These are phyloP conservation scores for Mactra quadrangularis DNA, from an alignment of 1,140 invertebrate genomes.

Conservation along the genomic window DNA sequence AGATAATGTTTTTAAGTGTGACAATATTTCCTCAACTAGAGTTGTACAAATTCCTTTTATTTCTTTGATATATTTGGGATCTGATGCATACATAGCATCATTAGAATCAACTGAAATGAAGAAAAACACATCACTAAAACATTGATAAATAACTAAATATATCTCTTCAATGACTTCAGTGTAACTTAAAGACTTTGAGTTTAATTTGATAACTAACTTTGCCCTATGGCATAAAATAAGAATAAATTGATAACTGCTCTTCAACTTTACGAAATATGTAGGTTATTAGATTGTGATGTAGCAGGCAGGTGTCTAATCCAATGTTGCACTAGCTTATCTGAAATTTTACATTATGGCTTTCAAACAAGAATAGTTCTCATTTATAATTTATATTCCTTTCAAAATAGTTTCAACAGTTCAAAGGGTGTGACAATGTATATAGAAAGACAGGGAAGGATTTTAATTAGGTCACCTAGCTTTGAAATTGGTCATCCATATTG, in stretches of 20 bases:
- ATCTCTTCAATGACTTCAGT: background rate
- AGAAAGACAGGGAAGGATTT: too few species aligned
- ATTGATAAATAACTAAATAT: background rate
- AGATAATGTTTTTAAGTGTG: slow-evolving; percentile 86
- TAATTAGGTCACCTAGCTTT: too few species aligned
- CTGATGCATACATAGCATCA: slow-evolving; percentile 95
- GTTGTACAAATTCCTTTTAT: slow-evolving; percentile 91
- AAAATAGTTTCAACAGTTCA: too few species aligned
- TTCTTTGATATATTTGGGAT: slow-evolving; percentile 93
- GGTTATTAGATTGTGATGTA: too few species aligned
- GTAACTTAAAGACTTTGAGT: background rate
- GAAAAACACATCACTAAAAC: background rate
- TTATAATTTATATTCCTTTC: too few species aligned
- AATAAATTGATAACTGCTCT: background rate
- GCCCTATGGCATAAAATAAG: background rate
- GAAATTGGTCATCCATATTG: too few species aligned
- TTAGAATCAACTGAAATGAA: slow-evolving; percentile 93
- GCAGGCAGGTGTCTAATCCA: too few species aligned
- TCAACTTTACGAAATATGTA: too few species aligned
- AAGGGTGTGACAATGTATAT: too few species aligned
- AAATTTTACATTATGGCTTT: too few species aligned
- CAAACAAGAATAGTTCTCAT: too few species aligned
- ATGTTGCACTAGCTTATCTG: too few species aligned
- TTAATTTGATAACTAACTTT: background rate
- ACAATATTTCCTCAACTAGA: slow-evolving; percentile 91